phyloP scores from a whole-genome alignment of 2,113 vertebrate species.

The Lynx canadensis region DNA sequence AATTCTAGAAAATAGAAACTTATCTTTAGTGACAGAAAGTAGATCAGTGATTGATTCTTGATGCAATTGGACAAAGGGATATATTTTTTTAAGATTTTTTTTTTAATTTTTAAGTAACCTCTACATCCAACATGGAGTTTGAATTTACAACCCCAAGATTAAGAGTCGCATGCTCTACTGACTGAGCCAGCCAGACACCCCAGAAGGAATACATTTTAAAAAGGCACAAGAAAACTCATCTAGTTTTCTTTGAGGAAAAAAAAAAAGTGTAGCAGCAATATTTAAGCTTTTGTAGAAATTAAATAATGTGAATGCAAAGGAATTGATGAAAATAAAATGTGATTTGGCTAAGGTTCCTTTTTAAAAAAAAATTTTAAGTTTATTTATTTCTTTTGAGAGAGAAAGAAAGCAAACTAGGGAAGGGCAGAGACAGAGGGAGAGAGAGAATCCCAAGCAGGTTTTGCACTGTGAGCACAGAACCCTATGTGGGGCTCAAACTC shows the following conservation, averaged over 20 bases:
- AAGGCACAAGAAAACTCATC: background rate
- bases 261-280: background rate
- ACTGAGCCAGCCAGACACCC: background rate
- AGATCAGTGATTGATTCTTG: background rate
- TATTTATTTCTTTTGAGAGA: no score
- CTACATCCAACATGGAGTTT: background rate
- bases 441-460: no score
- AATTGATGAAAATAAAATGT: conserved; percentile 1
- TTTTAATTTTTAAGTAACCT: background rate
- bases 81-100: background rate
- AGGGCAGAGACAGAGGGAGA: no score
- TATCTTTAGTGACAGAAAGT: background rate
- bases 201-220: background rate
- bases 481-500: no score
- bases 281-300: background rate
- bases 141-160: background rate
- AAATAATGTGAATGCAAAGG: background rate
- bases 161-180: background rate
- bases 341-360: background rate
- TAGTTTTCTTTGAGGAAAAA: background rate
- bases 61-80: background rate
- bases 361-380: no score
- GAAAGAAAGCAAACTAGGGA: no score
- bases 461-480: no score
- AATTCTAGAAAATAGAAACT: background rate